phyloP scores from a whole-genome alignment of 2,888 invertebrate genomes.

The Flexamia atlantica region DNA sequence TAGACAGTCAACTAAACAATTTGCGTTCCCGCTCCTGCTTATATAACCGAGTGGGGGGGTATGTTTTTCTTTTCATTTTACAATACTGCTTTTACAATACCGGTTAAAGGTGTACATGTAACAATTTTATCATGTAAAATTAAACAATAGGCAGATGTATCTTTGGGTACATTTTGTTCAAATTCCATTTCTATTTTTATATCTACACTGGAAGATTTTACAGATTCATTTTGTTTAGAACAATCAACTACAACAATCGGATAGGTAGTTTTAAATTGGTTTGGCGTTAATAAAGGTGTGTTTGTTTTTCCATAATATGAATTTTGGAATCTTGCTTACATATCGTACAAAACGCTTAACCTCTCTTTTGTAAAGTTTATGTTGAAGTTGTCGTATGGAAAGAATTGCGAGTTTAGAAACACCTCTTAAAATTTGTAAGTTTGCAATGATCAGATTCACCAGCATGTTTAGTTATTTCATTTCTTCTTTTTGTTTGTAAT shows the following conservation, averaged over 20 bases:
- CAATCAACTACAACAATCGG: constrained; percentile 49
- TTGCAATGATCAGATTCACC: constrained; percentile 34
- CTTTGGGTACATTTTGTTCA: constrained; percentile 48
- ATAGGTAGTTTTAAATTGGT: not conserved
- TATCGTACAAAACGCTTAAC: not conserved
- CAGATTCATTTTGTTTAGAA: constrained; percentile 65
- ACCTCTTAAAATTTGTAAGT: constrained; percentile 71
- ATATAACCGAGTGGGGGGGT: too few relatives aligned
- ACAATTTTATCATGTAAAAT: constrained; percentile 64
- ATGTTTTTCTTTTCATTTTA: constrained; percentile 9
- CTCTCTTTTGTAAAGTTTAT: constrained; percentile 69
- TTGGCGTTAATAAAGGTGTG: constrained; percentile 66
- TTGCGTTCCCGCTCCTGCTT: too few relatives aligned
- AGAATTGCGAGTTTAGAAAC: not conserved
- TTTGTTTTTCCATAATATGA: not conserved
- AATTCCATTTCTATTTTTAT: constrained; percentile 69
- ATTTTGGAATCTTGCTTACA: not conserved
- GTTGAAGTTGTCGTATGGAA: constrained; percentile 1
- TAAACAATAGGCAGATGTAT: constrained; percentile 61
- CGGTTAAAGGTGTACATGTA: constrained; percentile 61
- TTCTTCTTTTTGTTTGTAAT: constrained; percentile 73
- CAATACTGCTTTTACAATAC: constrained; percentile 46
- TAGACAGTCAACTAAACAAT: too few relatives aligned
- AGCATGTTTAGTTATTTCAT: constrained; percentile 68
- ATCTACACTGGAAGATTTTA: constrained; percentile 69